These are phyloP conservation scores for Pseudopipra pipra DNA, from an alignment of 2,113 vertebrate species.

Conservation along the genomic window DNA sequence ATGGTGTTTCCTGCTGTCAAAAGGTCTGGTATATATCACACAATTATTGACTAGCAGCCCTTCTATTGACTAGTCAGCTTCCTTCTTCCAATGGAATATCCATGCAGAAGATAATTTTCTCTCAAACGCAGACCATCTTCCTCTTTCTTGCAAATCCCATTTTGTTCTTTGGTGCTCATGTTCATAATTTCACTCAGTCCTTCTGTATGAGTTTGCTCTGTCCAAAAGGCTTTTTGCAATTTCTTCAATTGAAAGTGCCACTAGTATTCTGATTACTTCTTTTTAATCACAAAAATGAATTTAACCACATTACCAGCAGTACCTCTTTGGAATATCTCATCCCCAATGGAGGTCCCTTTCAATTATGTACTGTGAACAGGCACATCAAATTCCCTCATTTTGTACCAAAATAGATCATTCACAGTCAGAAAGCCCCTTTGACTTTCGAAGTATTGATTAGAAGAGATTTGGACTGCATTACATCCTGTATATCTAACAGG, in stretches of 20 bases:
- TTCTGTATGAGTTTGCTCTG: neutral
- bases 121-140: neutral
- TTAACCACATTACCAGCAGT: neutral
- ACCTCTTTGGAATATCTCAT: neutral
- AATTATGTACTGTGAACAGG: neutral
- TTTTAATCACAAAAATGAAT: slow-evolving; percentile 15
- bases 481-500: neutral
- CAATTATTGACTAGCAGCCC: neutral
- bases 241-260: neutral
- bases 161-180: neutral
- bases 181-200: neutral
- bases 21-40: neutral
- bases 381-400: neutral
- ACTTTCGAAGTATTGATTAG: slow-evolving; percentile 3
- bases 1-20: neutral
- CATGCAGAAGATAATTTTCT: neutral
- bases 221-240: neutral
- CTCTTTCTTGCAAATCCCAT: neutral
- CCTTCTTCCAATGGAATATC: neutral
- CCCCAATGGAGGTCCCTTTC: neutral
- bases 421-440: neutral
- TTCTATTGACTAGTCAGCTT: neutral
- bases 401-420: neutral
- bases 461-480: neutral
- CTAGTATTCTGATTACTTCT: neutral